These are phyloP conservation scores for Latrodectus hesperus DNA, from an alignment of 2,888 invertebrate genomes.

Conservation along the genomic window DNA sequence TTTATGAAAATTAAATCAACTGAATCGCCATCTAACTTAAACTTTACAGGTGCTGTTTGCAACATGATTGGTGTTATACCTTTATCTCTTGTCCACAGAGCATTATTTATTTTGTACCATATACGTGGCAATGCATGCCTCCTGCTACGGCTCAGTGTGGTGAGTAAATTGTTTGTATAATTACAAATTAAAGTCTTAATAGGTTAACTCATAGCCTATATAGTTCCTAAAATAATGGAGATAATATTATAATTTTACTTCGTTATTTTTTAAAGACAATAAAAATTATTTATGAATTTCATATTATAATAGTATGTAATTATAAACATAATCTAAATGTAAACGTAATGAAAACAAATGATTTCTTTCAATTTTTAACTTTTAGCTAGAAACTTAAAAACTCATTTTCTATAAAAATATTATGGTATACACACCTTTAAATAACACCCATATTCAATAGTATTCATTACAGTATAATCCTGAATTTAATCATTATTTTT, in stretches of 20 bases:
- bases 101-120: constrained; percentile 89
- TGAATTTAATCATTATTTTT: no score
- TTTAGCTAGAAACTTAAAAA: no score
- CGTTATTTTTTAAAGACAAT: neutral
- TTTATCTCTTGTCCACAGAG: constrained; percentile 85
- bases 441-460: no score
- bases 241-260: neutral
- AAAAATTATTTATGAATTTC: neutral
- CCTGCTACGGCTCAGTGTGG: constrained; percentile 85
- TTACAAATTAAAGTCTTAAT: neutral
- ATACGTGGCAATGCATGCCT: constrained; percentile 89
- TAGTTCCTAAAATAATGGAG: neutral
- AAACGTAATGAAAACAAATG: no score
- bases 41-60: constrained; percentile 83
- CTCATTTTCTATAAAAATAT: no score
- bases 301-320: neutral
- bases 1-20: no score
- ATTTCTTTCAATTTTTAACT: no score
- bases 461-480: no score
- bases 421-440: no score
- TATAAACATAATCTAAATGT: no score
- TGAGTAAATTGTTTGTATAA: constrained; percentile 72
- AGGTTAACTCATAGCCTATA: neutral
- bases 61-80: constrained; percentile 90
- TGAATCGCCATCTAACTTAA: no score